Conservation (phyloP, 2,113 vertebrate species). For the Tichodroma muraria region DNA sequence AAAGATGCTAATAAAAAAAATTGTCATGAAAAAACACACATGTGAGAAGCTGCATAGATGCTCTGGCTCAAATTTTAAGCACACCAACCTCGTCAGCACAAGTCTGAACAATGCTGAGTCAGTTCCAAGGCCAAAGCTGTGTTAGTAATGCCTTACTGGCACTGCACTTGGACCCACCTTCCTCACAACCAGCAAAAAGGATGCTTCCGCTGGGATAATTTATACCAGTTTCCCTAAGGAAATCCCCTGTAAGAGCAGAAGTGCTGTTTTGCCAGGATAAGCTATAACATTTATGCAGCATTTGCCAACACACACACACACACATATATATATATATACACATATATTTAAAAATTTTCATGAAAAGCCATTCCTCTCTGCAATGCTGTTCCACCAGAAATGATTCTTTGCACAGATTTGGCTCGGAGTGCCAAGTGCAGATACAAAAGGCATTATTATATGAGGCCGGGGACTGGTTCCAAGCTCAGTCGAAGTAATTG, state of each 20-base stretch:
- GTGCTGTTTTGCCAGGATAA: slow-evolving; percentile 42
- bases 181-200: slow-evolving; percentile 14
- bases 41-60: background rate
- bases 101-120: background rate
- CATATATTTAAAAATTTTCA: background rate
- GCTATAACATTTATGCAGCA: slow-evolving; percentile 33
- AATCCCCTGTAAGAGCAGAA: slow-evolving; percentile 33
- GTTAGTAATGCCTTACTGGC: slow-evolving; percentile 10
- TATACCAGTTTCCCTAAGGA: slow-evolving; percentile 43
- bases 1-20: background rate
- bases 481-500: background rate
- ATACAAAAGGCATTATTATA: slow-evolving; percentile 39
- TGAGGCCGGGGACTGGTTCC: background rate
- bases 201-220: slow-evolving; percentile 31
- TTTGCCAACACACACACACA: slow-evolving; percentile 21
- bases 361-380: background rate
- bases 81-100: background rate
- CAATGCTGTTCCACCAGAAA: background rate
- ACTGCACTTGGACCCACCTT: background rate
- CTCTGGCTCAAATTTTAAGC: background rate
- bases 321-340: background rate
- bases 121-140: slow-evolving; percentile 4
- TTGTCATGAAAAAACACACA: background rate
- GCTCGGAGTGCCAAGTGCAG: background rate
- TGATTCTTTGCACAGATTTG: slow-evolving; percentile 4